Percentiles rank a stretch among this genome's conserved stretches.
Conservation (phyloP, 2,797 vertebrate genomes). For the Enteromius viviparus region DNA sequence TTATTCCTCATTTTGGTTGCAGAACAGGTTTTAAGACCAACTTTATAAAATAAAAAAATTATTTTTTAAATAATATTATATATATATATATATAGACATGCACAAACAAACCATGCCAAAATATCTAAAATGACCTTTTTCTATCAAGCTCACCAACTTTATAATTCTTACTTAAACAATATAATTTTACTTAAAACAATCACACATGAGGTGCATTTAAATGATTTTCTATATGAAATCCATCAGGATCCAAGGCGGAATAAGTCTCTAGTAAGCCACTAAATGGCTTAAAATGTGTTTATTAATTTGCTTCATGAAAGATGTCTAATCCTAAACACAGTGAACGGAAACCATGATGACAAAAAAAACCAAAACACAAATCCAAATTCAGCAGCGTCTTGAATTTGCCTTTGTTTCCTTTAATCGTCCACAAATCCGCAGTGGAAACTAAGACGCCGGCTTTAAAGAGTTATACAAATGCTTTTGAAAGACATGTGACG, state of each 20-base stretch:
- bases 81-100: too few relatives aligned
- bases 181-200: too few relatives aligned
- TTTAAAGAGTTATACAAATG: constrained; percentile 19
- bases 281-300: constrained; percentile 5
- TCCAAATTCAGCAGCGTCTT: neutral
- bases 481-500: constrained; percentile 28
- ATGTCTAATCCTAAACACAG: neutral
- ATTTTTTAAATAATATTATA: too few relatives aligned
- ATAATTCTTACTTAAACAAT: too few relatives aligned
- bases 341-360: neutral
- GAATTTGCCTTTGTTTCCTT: constrained; percentile 17
- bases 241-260: neutral
- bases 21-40: too few relatives aligned
- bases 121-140: too few relatives aligned
- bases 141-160: too few relatives aligned
- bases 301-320: neutral
- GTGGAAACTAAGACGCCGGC: neutral
- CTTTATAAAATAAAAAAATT: too few relatives aligned
- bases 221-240: neutral
- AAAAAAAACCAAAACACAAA: too few relatives aligned
- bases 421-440: constrained; percentile 16
- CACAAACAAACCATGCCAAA: too few relatives aligned
- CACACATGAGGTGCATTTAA: neutral
- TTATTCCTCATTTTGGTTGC: too few relatives aligned
- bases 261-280: neutral